Evolutionary conservation across 2,888 invertebrate genomes (phyloP).

Genomic region (Acleris emargana): DNA sequence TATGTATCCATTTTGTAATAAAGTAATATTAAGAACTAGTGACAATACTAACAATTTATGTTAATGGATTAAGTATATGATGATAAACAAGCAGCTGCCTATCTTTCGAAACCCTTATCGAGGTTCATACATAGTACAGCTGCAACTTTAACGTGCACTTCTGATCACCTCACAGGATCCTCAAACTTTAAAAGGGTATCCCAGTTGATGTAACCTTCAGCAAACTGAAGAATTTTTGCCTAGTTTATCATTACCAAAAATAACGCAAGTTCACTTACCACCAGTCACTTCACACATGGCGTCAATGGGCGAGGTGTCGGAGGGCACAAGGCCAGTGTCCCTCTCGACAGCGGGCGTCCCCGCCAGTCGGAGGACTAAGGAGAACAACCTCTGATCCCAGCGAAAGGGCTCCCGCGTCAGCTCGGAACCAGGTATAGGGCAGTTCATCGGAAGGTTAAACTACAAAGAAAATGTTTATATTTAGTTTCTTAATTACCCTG

Average conservation of each 20-base stretch:
- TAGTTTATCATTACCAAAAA: not conserved
- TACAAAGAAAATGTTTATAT: conserved; percentile 56
- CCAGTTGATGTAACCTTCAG: too few relatives aligned
- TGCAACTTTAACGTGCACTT: too few relatives aligned
- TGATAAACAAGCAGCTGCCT: too few relatives aligned
- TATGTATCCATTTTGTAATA: too few relatives aligned
- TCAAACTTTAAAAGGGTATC: too few relatives aligned
- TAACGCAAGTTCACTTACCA: conserved; percentile 79
- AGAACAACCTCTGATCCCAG: conserved; percentile 99
- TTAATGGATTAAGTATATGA: too few relatives aligned
- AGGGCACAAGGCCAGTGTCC: conserved; percentile 94
- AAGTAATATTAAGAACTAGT: too few relatives aligned
- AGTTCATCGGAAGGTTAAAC: conserved; percentile 96
- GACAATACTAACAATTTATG: too few relatives aligned
- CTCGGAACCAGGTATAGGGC: conserved; percentile 97
- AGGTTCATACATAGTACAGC: too few relatives aligned
- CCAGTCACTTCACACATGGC: conserved; percentile 99
- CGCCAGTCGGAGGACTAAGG: conserved; percentile 95
- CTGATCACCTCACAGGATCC: too few relatives aligned
- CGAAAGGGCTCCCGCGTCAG: conserved; percentile 99
- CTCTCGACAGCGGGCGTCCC: conserved; percentile 95
- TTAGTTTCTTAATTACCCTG: not conserved
- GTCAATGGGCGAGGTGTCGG: conserved; percentile 97
- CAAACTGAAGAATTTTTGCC: too few relatives aligned
- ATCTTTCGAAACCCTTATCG: too few relatives aligned